A percentile compares a stretch with the other conserved stretches of the same genome.
Conservation (phyloP, 2,113 vertebrate species). For the Hydropotes inermis region DNA sequence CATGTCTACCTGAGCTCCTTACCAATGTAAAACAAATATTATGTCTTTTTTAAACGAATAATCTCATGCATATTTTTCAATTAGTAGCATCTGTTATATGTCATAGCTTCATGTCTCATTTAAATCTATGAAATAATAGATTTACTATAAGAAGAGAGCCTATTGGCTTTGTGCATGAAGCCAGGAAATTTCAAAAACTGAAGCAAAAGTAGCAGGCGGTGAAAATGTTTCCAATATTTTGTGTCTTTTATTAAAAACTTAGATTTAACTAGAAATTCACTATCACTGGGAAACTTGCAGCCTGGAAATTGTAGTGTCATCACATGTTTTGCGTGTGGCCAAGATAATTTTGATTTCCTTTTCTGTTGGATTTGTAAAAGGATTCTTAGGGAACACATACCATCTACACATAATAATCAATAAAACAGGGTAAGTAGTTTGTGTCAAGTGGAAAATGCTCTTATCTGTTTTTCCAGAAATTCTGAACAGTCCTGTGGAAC, state of each 20-base stretch:
- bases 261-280: not conserved
- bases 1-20: not conserved
- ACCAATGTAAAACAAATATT: not conserved
- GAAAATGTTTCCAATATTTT: not conserved
- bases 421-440: not conserved
- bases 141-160: not conserved
- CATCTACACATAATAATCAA: not conserved
- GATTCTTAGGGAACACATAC: not conserved
- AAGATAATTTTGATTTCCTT: not conserved
- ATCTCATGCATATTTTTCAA: not conserved
- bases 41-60: not conserved
- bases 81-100: not conserved
- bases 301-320: not conserved
- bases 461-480: not conserved
- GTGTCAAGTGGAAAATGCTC: not conserved
- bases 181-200: not conserved
- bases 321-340: not conserved
- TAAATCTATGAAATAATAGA: not conserved
- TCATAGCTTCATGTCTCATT: not conserved
- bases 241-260: not conserved
- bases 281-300: not conserved
- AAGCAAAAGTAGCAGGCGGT: not conserved
- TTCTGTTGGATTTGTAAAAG: not conserved
- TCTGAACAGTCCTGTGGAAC: not conserved
- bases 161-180: not conserved